Percentiles rank a stretch among this genome's conserved stretches.
Evolutionary conservation across 2,113 vertebrate genomes (phyloP).

Genomic region (Stegastes partitus): DNA sequence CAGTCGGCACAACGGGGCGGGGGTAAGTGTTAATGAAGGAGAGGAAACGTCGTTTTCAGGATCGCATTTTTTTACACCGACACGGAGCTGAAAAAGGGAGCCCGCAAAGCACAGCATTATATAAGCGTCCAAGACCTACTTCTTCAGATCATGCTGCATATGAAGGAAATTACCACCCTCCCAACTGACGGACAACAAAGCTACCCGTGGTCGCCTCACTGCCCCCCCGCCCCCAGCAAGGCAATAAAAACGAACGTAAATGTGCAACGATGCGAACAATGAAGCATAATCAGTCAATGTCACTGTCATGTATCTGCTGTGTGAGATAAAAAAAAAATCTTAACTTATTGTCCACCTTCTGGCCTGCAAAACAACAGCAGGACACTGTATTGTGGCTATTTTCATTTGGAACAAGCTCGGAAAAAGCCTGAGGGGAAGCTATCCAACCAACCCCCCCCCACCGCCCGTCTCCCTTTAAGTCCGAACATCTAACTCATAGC

Average conservation of each 20-base stretch:
- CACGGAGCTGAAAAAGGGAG: too few relatives aligned
- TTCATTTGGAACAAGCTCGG: constrained; percentile 60
- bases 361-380: constrained; percentile 48
- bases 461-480: constrained; percentile 35
- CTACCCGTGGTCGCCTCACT: background rate
- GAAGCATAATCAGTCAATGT: background rate
- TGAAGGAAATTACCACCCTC: background rate
- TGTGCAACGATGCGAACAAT: background rate
- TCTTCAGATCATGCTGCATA: background rate
- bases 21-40: too few relatives aligned
- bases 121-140: too few relatives aligned
- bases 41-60: too few relatives aligned
- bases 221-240: too few relatives aligned
- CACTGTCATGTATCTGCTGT: background rate
- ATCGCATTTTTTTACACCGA: too few relatives aligned
- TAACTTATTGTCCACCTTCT: constrained; percentile 27
- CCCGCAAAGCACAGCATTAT: too few relatives aligned
- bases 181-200: too few relatives aligned
- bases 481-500: constrained; percentile 65
- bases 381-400: constrained; percentile 51
- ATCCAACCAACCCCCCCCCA: background rate
- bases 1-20: background rate
- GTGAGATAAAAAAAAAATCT: constrained; percentile 15
- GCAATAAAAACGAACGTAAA: too few relatives aligned
- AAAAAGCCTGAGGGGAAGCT: constrained; percentile 67